phyloP scores from a whole-genome alignment of 2,113 vertebrate species.

The Dolichallabes microphthalmus region DNA sequence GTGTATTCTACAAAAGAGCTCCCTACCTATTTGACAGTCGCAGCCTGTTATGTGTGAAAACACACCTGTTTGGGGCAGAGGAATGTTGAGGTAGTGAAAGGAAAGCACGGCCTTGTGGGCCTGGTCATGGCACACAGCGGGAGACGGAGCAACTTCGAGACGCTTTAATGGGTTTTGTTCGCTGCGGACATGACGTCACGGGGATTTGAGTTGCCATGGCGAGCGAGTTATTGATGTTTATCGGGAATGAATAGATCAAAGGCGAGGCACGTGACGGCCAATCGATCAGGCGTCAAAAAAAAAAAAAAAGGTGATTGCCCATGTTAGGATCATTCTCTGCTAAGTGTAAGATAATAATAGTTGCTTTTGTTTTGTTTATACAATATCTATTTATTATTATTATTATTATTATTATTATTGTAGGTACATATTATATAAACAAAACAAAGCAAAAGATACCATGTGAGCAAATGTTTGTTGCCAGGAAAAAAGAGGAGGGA shows the following conservation, averaged over 20 bases:
- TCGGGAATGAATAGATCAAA: constrained; percentile 99
- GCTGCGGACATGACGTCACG: constrained; percentile 85
- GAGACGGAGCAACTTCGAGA: constrained; percentile 64
- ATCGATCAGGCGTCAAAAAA: constrained; percentile 98
- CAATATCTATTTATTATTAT: no score
- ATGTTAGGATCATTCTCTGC: constrained; percentile 76
- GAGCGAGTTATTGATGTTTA: constrained; percentile 98
- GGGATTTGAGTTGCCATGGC: constrained; percentile 79
- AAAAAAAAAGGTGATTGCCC: constrained; percentile 81
- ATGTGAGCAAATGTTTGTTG: constrained; percentile 58
- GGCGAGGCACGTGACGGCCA: constrained; percentile 82
- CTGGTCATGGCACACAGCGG: constrained; percentile 38
- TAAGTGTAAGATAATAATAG: constrained; percentile 37
- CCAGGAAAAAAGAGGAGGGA: background rate
- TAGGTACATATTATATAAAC: constrained; percentile 56
- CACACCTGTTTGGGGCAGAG: constrained; percentile 1
- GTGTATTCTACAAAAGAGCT: background rate
- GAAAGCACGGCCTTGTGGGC: constrained; percentile 34
- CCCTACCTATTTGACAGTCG: background rate
- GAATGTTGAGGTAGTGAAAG: background rate
- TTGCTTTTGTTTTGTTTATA: no score
- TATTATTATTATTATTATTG: no score
- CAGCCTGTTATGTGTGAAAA: background rate
- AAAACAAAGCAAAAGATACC: constrained; percentile 56
- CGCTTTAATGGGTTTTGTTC: constrained; percentile 69